phyloP scores from a whole-genome alignment of 2,888 invertebrate genomes.

The Carpatolechia fugitivella region DNA sequence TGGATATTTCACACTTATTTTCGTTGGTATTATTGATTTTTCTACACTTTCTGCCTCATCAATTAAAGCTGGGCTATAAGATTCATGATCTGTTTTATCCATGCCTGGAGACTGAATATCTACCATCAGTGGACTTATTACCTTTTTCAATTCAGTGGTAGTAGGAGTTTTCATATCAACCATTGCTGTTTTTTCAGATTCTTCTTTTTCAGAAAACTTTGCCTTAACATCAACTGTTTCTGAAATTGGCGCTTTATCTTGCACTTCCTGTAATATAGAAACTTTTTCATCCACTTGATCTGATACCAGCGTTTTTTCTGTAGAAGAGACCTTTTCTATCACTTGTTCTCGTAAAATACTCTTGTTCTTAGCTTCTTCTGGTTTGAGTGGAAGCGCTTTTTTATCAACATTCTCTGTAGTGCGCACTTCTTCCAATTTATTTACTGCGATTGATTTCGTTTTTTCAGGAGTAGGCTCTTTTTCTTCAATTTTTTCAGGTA shows the following conservation, averaged over 20 bases:
- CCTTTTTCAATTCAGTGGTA: not conserved
- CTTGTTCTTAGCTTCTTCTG: too few species aligned
- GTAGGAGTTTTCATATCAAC: not conserved
- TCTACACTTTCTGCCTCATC: not conserved
- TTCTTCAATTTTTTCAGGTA: conserved; percentile 7
- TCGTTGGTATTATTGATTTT: not conserved
- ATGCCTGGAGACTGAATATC: not conserved
- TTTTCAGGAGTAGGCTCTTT: conserved; percentile 21
- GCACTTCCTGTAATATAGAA: not conserved
- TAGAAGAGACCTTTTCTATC: too few species aligned
- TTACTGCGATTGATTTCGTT: too few species aligned
- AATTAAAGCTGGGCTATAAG: not conserved
- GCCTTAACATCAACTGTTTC: not conserved
- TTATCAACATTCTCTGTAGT: too few species aligned
- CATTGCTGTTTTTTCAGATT: conserved; percentile 2
- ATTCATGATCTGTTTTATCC: not conserved
- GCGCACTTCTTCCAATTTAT: too few species aligned
- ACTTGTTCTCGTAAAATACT: too few species aligned
- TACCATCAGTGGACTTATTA: not conserved
- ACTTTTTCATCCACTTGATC: too few species aligned
- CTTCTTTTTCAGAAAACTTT: conserved; percentile 5
- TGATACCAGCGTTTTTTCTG: too few species aligned
- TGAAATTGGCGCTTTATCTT: not conserved
- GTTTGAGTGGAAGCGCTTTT: too few species aligned
- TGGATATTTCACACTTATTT: not conserved